Percentiles rank a stretch among this genome's conserved stretches.
Conservation (phyloP, 2,113 vertebrate genomes). For the Xyrauchen texanus region DNA sequence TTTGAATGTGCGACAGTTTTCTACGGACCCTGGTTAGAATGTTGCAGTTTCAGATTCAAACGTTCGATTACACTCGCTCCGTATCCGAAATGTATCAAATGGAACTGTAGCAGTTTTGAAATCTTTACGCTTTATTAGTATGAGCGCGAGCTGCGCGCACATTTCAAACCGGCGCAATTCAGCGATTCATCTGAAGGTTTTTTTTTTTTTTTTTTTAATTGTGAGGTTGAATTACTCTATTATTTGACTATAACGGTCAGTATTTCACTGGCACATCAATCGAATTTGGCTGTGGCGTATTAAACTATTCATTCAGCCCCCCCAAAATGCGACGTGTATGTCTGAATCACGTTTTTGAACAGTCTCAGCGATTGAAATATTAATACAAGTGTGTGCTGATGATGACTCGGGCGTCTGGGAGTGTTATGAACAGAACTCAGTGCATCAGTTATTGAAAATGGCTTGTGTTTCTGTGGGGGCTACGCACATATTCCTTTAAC, state of each 20-base stretch:
- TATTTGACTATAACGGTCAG: background rate
- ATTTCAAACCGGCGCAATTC: too few relatives aligned
- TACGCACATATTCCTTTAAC: conserved; percentile 32
- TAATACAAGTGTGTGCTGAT: background rate
- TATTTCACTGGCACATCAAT: conserved; percentile 1
- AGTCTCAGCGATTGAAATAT: background rate
- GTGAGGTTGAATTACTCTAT: background rate
- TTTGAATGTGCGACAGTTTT: background rate
- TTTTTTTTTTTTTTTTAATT: too few relatives aligned
- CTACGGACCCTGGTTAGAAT: too few relatives aligned
- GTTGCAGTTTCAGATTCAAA: background rate
- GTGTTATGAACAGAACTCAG: conserved; percentile 2
- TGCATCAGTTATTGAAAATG: conserved; percentile 26
- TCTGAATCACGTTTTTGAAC: background rate
- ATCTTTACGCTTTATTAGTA: background rate
- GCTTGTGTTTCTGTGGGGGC: conserved; percentile 35
- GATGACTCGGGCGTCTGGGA: background rate
- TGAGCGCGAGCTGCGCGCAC: too few relatives aligned
- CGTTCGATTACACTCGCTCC: background rate
- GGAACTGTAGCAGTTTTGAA: background rate
- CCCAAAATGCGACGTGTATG: background rate
- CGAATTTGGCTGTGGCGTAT: conserved; percentile 35
- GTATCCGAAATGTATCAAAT: background rate
- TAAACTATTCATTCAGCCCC: conserved; percentile 20
- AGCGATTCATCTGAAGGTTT: too few relatives aligned